A percentile compares a stretch with the other conserved stretches of the same genome.
phyloP scores from a whole-genome alignment of 2,113 vertebrate genomes.

The Peromyscus californicus region DNA sequence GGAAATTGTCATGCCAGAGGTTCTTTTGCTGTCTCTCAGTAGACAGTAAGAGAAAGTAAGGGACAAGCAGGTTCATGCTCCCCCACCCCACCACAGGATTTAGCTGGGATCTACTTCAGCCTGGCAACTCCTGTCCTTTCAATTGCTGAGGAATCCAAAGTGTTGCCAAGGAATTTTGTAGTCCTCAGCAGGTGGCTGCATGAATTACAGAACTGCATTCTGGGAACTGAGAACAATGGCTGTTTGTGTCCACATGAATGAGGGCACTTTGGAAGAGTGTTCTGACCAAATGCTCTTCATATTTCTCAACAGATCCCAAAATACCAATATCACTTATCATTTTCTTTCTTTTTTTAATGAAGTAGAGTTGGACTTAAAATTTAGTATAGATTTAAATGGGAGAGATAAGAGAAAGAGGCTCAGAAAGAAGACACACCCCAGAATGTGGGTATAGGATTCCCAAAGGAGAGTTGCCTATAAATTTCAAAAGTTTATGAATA shows the following conservation, averaged over 20 bases:
- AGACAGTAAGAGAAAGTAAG: neutral
- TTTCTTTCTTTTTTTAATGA: neutral
- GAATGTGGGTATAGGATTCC: neutral
- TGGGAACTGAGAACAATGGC: constrained; percentile 7
- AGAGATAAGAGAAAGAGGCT: neutral
- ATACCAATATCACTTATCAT: neutral
- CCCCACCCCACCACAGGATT: neutral
- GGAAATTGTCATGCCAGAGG: neutral
- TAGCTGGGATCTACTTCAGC: neutral
- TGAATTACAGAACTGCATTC: constrained; percentile 52
- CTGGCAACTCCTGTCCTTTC: constrained; percentile 41
- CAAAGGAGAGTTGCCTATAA: neutral
- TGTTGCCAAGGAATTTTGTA: constrained; percentile 61
- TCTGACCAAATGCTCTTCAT: neutral
- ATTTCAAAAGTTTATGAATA: neutral
- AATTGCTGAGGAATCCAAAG: constrained; percentile 49
- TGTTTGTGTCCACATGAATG: neutral
- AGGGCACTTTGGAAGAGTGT: constrained; percentile 42
- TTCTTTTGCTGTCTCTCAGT: neutral
- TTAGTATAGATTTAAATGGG: neutral
- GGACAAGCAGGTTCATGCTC: neutral
- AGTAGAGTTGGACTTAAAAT: neutral
- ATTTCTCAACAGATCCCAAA: neutral
- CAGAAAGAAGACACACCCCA: neutral
- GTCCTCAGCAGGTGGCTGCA: constrained; percentile 39